Evolutionary conservation across 2,113 vertebrate genomes (phyloP), one percentile per base, ranked within the genome.

Genomic region (Passer domesticus): DNA sequence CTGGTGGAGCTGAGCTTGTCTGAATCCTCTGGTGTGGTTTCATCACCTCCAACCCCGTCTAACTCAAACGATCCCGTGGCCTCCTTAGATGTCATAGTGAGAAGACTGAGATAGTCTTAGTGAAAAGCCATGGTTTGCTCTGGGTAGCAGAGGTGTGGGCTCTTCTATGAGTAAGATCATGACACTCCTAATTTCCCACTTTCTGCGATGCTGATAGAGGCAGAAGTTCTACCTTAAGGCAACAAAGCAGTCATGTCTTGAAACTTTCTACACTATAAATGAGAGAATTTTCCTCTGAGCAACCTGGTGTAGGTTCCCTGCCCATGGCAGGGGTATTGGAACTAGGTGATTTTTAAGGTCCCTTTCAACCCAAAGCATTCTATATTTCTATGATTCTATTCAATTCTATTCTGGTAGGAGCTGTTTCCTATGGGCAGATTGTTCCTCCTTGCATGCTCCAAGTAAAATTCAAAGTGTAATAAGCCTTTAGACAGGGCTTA

Each of bases 31-130:
- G 0, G 17, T 46, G 25, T 2, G 2, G 28, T 67, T 74, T 87
- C 30, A 27, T 21, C 56, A 22, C 39, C 17, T 49, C 35, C 80
- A 67, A 14, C 19, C 41, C 19, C 0, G 0, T 28, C 41, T 50
- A 43, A 63, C 22, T 49, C 31, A 43, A 27, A 35, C 0, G 0
- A 24, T 44, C 41, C 64, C 17, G 23, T 50, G 43, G 37, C 19
- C 19, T 85, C 33, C 37, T 56, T 33, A 53, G 37, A 8, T 53
- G 30, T 53, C 4, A 2, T 2, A 46, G 43, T 15, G 28, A 76
- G 56, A 49, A 81, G n/a, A 28, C 2, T 30, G 33, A 60, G 53
- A 16, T 8, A 6, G 11, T 39, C 74, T 52, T 22, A 56, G 24
- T 60, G 79, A 35, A 66, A 87, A 88, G 23, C 39, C 25, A 13